Conservation (phyloP, 1,140 invertebrate species). For the Lysiphlebus fabarum region DNA sequence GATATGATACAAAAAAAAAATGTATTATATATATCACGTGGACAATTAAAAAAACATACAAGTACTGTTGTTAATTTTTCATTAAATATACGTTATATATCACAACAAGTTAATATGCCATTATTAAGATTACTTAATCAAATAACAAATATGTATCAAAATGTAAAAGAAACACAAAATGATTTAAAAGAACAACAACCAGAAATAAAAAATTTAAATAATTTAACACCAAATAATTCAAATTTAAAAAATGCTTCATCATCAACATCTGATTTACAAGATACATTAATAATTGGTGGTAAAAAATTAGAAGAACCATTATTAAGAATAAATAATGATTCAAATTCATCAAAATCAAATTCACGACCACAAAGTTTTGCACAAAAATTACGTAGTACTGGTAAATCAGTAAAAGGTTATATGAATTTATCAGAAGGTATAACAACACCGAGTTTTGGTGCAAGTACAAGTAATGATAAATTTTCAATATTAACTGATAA, state of each 20-base stretch:
- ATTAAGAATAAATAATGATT: constrained; percentile 48
- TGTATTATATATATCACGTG: constrained; percentile 78
- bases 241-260: constrained; percentile 57
- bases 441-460: constrained; percentile 68
- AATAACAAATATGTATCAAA: constrained; percentile 96
- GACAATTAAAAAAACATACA: constrained; percentile 85
- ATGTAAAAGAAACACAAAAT: constrained; percentile 90
- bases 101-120: constrained; percentile 94
- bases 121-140: constrained; percentile 89
- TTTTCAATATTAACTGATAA: constrained; percentile 55
- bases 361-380: constrained; percentile 82
- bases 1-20: constrained; percentile 77
- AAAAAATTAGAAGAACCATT: constrained; percentile 55
- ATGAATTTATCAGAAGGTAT: constrained; percentile 68
- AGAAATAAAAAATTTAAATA: constrained; percentile 52
- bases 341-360: constrained; percentile 49
- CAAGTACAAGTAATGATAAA: constrained; percentile 60
- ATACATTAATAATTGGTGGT: constrained; percentile 48
- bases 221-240: constrained; percentile 45
- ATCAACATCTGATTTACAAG: constrained; percentile 66
- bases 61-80: constrained; percentile 86
- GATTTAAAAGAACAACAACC: constrained; percentile 75
- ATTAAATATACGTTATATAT: constrained; percentile 81
- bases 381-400: constrained; percentile 78
- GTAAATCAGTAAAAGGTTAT: constrained; percentile 77